Percentiles rank a stretch among this genome's conserved stretches.
These are phyloP conservation scores for Ornithoptera alexandrae DNA, from an alignment of 2,888 invertebrate genomes.

Conservation along the genomic window DNA sequence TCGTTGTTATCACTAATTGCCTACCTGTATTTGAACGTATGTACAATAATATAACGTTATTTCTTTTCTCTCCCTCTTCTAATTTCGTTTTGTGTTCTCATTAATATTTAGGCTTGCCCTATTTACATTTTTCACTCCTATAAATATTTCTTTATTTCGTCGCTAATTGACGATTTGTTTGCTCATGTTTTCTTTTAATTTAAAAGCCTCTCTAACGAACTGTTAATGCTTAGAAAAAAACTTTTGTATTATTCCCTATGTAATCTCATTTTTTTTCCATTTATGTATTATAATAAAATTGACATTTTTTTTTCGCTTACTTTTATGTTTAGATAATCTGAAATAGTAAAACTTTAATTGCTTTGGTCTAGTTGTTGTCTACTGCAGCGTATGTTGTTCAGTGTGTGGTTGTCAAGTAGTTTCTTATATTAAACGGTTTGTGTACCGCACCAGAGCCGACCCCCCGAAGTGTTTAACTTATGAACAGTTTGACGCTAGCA, in stretches of 20 bases:
- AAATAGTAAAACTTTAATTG: no score
- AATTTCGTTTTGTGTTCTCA: neutral
- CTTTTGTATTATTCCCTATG: constrained; percentile 23
- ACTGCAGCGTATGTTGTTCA: no score
- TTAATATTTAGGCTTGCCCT: constrained; percentile 17
- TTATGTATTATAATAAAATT: constrained; percentile 15
- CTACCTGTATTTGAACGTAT: no score
- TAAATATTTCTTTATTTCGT: constrained; percentile 21
- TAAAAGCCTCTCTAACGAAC: constrained; percentile 19
- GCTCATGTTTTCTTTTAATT: constrained; percentile 23
- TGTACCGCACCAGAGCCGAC: no score
- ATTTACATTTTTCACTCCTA: constrained; percentile 7
- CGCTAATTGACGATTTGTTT: constrained; percentile 26
- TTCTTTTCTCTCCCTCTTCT: no score
- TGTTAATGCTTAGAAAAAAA: constrained; percentile 14
- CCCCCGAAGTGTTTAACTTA: no score
- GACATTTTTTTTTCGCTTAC: neutral
- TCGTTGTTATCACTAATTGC: no score
- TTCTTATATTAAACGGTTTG: no score
- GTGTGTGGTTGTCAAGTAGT: no score
- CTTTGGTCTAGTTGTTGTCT: no score
- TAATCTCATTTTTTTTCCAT: constrained; percentile 13
- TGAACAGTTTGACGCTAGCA: no score
- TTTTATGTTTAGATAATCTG: neutral
- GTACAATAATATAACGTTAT: no score